Base-by-base conservation (phyloP, 2,888 invertebrate species). In the Pasiphila rectangulata region DNA sequence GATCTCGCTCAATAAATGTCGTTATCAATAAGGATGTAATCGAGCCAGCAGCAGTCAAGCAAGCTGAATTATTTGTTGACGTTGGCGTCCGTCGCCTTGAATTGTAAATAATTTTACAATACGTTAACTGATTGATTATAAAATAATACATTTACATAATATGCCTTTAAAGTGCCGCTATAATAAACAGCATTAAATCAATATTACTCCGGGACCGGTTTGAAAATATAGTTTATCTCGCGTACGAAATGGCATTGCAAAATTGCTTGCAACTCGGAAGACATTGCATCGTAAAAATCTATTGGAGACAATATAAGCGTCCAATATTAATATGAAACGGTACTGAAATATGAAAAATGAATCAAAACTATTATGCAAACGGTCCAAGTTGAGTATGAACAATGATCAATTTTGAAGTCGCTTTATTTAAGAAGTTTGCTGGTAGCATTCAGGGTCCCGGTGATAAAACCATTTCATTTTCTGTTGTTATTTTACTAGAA, bases 351-450 rank as follows among this genome's bases (percentile, higher is more conserved):
- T 75, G 72, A 71, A 77, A 76, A 72, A 69, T 67, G 69, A 75
- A 79, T 82, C n/a, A 81, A 77, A 80, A 82, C 79, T 75, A 78
- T 85, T 80, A 83, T 79, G 76, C 73, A 75, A 81, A 82, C 74
- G 61, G 67, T 72, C 56, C 52, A 71, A 79, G 64, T 78, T 66
- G 66, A 63, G 66, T 66, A 62, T 61, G 67, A 74, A 72, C 77
- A 69, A 79, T 72, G 72, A 72, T 64, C 64, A 63, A 63, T 64
- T 68, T 57, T 62, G 64, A 63, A 68, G 67, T 56, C 55, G 47
- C 67, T 82, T 79, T 77, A 79, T 73, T 67, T 60, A 58, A 60
- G 55, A 75, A 78, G 61, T 79, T 76, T 55, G 45, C 51, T 63
- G 47, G 45, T 63, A 61, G 62, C 66, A 69, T 69, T 66, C 61